Evolutionary conservation across 2,797 vertebrate genomes (phyloP), one percentile per base, ranked within the genome.

Genomic region (Acanthurus leucopareius): DNA sequence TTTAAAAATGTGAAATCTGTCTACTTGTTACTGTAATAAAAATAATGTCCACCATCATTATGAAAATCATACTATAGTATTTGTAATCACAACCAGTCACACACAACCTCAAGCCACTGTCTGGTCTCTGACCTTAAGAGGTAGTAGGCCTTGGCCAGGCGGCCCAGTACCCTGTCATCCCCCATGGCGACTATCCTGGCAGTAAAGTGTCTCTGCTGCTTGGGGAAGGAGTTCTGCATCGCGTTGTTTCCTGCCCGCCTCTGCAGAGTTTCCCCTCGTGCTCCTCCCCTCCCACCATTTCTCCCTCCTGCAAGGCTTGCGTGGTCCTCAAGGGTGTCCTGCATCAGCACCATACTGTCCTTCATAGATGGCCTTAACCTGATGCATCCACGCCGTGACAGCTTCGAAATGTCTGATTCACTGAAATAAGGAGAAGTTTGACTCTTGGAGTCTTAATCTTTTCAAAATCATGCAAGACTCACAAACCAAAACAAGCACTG

Each of bases 141-240:
- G 89, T 95, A 95, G 88, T 96, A 98, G 60, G 97, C 96, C 81
- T 95, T 96, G 4, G 97, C 97, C 85, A 99, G 94, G 79, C 95
- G 96, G 11, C 97, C 98, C 86, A 99, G 88, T 38, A 96, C 84
- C 35, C 97, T 90, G 83, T 99, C 97, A 0, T 98, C 97, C 0
- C 98, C 98, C 91, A 99, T 94, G 71, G 95, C 89, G 15, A 99
- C 93, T 7, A 99, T 91, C 61, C 95, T 96, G 28, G 98, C 97
- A 0, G 96, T 98, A 71, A 96, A 95, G 45, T 95, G 90, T 66
- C 93, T 95, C 81, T 95, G 96, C 49, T 93, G 89, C 0, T 94
- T 95, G 10, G 88, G 83, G 15, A 96, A 84, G 2, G 94, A 75
- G 1, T 63, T 83, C 17, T 86, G 88, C 0, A 75, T 66, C 0